Percentiles rank a stretch among this genome's conserved stretches.
These are phyloP conservation scores for Pomatorhinus ruficollis DNA, from an alignment of 2,113 vertebrate genomes.

Conservation along the genomic window DNA sequence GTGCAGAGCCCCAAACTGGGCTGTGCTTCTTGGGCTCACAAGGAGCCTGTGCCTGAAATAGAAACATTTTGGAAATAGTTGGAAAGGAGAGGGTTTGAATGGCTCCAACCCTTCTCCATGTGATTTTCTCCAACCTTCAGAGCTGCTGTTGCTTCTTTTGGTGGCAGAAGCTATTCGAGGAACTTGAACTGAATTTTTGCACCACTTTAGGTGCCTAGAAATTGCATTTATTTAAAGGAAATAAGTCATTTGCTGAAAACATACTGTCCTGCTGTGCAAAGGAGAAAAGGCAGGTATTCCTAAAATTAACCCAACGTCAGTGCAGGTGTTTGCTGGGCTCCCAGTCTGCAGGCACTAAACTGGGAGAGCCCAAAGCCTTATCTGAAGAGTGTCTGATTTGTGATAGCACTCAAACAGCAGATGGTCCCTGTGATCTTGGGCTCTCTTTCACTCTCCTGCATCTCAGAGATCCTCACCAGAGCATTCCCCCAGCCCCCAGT, in stretches of 20 bases:
- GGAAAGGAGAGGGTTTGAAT: background rate
- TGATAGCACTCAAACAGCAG: background rate
- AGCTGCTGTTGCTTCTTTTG: background rate
- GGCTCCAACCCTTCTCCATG: background rate
- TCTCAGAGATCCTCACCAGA: background rate
- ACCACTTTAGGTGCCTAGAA: background rate
- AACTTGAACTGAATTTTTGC: conserved; percentile 15
- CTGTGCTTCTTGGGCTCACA: background rate
- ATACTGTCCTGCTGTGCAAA: background rate
- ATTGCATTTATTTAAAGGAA: background rate
- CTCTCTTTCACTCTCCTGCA: background rate
- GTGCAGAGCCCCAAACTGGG: background rate
- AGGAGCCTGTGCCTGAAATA: background rate
- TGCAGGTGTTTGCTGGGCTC: background rate
- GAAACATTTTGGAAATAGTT: background rate
- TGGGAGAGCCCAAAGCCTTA: background rate
- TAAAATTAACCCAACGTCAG: background rate
- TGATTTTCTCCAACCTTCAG: conserved; percentile 3
- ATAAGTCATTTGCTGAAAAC: background rate
- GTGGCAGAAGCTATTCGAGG: background rate
- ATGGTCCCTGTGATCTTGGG: background rate
- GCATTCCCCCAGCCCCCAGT: background rate
- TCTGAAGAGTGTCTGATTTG: background rate
- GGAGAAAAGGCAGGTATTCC: background rate
- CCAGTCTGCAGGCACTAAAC: background rate